Percentiles rank a stretch among this genome's conserved stretches.
Evolutionary conservation across 1,140 invertebrate species (phyloP).

Genomic region (Cydia splendana): DNA sequence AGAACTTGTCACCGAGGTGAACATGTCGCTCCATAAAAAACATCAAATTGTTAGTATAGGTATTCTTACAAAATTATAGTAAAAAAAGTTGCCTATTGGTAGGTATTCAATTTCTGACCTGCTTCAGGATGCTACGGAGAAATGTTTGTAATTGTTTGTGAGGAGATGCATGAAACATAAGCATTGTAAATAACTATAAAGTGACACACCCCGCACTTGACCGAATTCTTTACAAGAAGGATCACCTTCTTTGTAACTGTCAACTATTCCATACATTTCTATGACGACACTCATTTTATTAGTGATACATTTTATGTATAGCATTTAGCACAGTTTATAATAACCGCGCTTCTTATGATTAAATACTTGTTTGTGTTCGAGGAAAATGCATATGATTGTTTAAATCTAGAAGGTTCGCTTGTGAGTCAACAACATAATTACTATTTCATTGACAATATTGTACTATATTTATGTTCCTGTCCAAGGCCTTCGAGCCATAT

Average conservation of each 20-base stretch:
- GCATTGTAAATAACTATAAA: background rate
- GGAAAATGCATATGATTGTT: constrained; percentile 9
- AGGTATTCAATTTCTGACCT: too few relatives aligned
- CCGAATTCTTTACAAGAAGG: constrained; percentile 4
- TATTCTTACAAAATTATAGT: too few relatives aligned
- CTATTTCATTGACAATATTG: constrained; percentile 25
- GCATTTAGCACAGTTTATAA: background rate
- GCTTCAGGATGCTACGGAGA: too few relatives aligned
- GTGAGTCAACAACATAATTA: constrained; percentile 24
- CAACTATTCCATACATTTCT: background rate
- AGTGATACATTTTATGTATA: background rate
- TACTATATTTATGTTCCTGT: constrained; percentile 13
- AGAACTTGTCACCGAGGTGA: too few relatives aligned
- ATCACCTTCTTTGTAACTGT: constrained; percentile 8
- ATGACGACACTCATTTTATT: background rate
- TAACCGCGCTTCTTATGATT: background rate
- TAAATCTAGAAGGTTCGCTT: background rate
- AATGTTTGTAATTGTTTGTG: too few relatives aligned
- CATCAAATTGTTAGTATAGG: too few relatives aligned
- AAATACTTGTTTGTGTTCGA: background rate
- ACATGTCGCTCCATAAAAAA: too few relatives aligned
- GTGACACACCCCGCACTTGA: constrained; percentile 1
- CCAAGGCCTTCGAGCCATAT: constrained; percentile 10
- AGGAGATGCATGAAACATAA: background rate
- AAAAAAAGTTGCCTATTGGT: too few relatives aligned